phyloP scores from a whole-genome alignment of 2,797 vertebrate genomes.

The Phataginus tetradactyla region DNA sequence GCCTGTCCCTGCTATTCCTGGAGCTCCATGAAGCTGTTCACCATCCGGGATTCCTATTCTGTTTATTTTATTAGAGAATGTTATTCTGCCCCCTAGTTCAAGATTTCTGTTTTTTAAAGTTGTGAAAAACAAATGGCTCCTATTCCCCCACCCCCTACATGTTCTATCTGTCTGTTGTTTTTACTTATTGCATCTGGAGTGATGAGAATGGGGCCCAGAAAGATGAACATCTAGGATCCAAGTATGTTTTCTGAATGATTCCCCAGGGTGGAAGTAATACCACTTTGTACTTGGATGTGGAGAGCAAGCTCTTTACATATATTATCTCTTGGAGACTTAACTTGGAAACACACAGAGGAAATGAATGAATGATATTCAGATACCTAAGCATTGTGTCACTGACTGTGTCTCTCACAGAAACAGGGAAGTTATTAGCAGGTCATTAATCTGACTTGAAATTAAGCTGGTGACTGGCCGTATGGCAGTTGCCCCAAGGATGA shows the following conservation, averaged over 20 bases:
- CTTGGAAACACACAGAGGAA: background rate
- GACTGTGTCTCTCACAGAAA: background rate
- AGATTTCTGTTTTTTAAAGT: constrained; percentile 38
- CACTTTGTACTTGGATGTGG: background rate
- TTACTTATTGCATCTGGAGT: background rate
- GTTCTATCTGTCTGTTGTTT: background rate
- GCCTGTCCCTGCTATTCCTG: constrained; percentile 25
- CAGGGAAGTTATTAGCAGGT: background rate
- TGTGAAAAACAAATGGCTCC: background rate
- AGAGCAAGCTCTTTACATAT: background rate
- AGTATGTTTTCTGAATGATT: background rate
- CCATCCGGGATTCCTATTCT: background rate
- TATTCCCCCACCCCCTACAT: background rate
- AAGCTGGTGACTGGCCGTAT: background rate
- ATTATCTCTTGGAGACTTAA: background rate
- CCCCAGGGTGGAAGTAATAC: background rate
- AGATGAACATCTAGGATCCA: background rate
- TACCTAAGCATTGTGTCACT: background rate
- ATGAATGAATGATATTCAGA: background rate
- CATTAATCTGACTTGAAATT: background rate
- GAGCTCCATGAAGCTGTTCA: background rate
- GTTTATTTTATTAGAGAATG: constrained; percentile 43
- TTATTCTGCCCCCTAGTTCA: background rate
- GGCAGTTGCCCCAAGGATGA: background rate
- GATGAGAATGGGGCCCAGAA: background rate